These are phyloP conservation scores for Tinamus guttatus DNA, from an alignment of 2,113 vertebrate genomes.

Conservation along the genomic window DNA sequence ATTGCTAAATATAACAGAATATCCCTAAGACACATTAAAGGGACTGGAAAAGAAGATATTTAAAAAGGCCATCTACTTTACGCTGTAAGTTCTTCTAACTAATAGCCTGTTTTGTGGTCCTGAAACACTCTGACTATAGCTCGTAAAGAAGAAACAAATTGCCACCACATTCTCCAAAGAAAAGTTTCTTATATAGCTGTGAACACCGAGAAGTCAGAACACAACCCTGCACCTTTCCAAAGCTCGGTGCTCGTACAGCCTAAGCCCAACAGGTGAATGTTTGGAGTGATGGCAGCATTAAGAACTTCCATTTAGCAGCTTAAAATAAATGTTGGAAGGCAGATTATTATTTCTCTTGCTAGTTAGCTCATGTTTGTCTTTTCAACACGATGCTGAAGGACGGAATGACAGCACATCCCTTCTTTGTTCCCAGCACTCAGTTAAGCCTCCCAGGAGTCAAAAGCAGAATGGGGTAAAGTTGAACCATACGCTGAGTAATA, in stretches of 20 bases:
- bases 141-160: not conserved
- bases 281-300: not conserved
- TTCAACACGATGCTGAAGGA: not conserved
- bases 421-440: conserved; percentile 24
- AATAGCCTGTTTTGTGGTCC: not conserved
- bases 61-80: not conserved
- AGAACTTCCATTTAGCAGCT: not conserved
- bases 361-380: not conserved
- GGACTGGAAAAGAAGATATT: not conserved
- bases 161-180: not conserved
- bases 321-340: not conserved
- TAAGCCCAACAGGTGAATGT: not conserved
- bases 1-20: not conserved
- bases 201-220: not conserved
- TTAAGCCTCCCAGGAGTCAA: not conserved
- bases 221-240: not conserved
- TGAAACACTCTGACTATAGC: not conserved
- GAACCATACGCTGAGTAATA: not conserved
- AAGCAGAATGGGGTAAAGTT: not conserved
- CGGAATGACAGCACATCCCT: not conserved
- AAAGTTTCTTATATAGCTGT: rapidly evolving
- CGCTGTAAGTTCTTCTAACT: not conserved
- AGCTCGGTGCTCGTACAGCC: not conserved
- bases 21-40: not conserved
- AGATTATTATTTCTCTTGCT: not conserved